A percentile compares a stretch with the other conserved stretches of the same genome.
Evolutionary conservation across 2,113 vertebrate genomes (phyloP).

Genomic region (Fregetta grallaria): DNA sequence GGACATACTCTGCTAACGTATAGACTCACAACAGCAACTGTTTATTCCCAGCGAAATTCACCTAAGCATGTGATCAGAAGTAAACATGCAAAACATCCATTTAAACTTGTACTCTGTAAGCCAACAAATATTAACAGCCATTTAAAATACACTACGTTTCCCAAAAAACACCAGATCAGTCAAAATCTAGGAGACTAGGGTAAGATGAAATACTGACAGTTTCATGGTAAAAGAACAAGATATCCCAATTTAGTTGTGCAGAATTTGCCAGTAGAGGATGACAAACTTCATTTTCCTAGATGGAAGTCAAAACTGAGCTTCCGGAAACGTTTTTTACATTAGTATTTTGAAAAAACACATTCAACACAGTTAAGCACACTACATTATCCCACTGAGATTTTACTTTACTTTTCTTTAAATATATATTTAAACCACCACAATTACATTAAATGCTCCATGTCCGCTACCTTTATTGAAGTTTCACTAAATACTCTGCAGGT

Average conservation of each 20-base stretch:
- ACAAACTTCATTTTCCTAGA: neutral
- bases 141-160: neutral
- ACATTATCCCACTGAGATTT: neutral
- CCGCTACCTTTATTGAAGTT: neutral
- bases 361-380: neutral
- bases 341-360: neutral
- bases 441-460: neutral
- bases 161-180: neutral
- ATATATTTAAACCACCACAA: neutral
- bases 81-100: neutral
- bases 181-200: neutral
- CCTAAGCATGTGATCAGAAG: neutral
- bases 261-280: neutral
- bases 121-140: neutral
- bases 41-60: slow-evolving; percentile 11
- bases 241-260: neutral
- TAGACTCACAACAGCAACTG: neutral
- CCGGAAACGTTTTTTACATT: neutral
- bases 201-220: neutral
- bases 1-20: neutral
- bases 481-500: neutral
- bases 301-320: neutral
- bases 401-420: neutral
- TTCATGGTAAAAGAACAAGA: neutral
- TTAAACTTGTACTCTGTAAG: neutral